phyloP scores from a whole-genome alignment of 2,113 vertebrate genomes.

The Cinclus mexicanus region DNA sequence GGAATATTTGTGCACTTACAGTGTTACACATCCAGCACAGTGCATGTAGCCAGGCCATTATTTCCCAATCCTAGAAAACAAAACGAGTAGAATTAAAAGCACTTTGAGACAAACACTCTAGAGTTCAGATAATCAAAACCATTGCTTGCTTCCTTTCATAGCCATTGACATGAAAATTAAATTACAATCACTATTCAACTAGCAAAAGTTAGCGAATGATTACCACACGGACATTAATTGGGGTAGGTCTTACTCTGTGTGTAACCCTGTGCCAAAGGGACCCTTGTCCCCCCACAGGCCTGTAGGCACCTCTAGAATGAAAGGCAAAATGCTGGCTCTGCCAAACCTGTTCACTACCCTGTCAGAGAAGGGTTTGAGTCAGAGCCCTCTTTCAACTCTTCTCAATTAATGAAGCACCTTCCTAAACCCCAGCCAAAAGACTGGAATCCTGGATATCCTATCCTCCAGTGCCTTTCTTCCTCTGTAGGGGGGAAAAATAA shows the following conservation, averaged over 20 bases:
- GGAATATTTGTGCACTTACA: not conserved
- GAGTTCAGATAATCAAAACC: not conserved
- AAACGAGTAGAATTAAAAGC: not conserved
- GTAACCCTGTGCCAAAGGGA: not conserved
- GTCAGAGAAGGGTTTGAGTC: not conserved
- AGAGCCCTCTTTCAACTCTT: not conserved
- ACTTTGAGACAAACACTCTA: not conserved
- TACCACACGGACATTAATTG: not conserved
- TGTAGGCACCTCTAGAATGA: not conserved
- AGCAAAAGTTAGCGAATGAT: not conserved
- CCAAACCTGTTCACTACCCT: not conserved
- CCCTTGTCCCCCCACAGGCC: not conserved
- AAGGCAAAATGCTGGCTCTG: fast-evolving
- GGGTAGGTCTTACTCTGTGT: not conserved
- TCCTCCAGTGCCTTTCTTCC: not conserved
- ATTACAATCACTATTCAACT: not conserved
- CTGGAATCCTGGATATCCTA: not conserved
- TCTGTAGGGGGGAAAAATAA: not conserved
- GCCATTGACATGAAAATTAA: not conserved
- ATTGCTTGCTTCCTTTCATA: not conserved
- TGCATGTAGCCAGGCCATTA: not conserved
- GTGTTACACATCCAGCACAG: not conserved
- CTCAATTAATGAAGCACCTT: not conserved
- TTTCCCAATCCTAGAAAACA: not conserved
- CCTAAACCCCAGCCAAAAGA: not conserved